Evolutionary conservation across 2,888 invertebrate species (phyloP).

Genomic region (Eupeodes luniger): DNA sequence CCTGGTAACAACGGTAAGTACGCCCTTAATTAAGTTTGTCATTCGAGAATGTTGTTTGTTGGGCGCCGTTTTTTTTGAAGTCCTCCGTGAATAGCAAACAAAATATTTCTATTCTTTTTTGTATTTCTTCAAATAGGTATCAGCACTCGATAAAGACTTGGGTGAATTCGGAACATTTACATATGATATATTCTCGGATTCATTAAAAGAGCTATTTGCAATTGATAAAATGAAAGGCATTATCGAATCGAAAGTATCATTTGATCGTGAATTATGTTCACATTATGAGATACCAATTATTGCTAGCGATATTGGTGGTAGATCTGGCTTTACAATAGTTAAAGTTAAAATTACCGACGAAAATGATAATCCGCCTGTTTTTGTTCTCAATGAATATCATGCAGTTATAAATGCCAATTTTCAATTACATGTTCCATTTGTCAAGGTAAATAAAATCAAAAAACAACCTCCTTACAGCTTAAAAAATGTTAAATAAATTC

Average conservation of each 20-base stretch:
- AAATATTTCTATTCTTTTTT: neutral
- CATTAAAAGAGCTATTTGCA: constrained; percentile 89
- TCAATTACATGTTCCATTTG: constrained; percentile 86
- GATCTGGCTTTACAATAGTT: constrained; percentile 90
- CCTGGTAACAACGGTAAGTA: constrained; percentile 88
- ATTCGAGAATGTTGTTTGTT: neutral
- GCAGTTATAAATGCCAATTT: constrained; percentile 88
- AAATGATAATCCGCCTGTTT: constrained; percentile 93
- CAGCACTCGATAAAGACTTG: constrained; percentile 92
- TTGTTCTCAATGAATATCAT: constrained; percentile 91
- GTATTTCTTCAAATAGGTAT: constrained; percentile 84
- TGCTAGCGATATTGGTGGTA: constrained; percentile 93
- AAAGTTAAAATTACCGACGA: constrained; percentile 92
- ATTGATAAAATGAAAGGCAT: constrained; percentile 90
- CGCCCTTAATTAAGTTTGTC: neutral
- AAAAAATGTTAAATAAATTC: neutral
- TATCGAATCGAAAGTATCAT: constrained; percentile 88
- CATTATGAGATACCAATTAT: constrained; percentile 90
- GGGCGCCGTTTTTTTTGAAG: constrained; percentile 3
- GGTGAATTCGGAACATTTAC: constrained; percentile 90
- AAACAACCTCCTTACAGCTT: neutral
- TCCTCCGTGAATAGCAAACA: no score
- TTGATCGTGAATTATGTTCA: constrained; percentile 90
- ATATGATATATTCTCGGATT: constrained; percentile 91
- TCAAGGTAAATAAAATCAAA: constrained; percentile 84